Conservation (phyloP, 2,888 invertebrate species). For the Harpalus rubripes region DNA sequence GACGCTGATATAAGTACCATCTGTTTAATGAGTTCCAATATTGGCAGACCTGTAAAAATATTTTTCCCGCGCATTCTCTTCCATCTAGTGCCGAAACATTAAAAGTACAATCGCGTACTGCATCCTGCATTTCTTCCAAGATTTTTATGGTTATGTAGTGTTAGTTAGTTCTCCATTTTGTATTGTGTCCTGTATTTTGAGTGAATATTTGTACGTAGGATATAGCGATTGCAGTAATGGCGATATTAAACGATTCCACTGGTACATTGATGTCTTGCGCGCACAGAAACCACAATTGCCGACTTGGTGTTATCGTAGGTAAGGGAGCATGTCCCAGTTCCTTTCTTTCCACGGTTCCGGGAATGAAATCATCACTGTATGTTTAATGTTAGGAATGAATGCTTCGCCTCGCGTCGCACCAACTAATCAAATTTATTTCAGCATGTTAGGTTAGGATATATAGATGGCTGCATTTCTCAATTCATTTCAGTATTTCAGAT, state of each 20-base stretch:
- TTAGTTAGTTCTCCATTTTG: not conserved
- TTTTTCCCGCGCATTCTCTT: too few species aligned
- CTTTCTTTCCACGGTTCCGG: too few species aligned
- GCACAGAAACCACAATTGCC: slow-evolving; percentile 87
- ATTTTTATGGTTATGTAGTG: too few species aligned
- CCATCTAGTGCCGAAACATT: too few species aligned
- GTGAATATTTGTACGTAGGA: slow-evolving; percentile 79
- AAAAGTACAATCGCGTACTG: too few species aligned
- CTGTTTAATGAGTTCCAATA: too few species aligned
- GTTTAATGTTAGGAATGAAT: slow-evolving; percentile 27
- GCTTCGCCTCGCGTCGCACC: slow-evolving; percentile 29
- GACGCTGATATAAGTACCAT: too few species aligned
- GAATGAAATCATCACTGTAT: slow-evolving; percentile 21
- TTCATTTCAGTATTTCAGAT: not conserved
- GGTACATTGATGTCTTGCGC: slow-evolving; percentile 97
- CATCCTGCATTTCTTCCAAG: too few species aligned
- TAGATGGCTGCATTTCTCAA: slow-evolving; percentile 20
- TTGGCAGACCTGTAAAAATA: too few species aligned
- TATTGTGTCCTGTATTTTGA: not conserved
- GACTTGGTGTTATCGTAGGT: slow-evolving; percentile 91
- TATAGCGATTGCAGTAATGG: slow-evolving; percentile 90
- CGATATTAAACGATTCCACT: slow-evolving; percentile 95
- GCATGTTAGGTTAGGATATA: slow-evolving; percentile 47
- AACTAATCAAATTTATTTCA: slow-evolving; percentile 29
- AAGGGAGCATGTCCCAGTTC: slow-evolving; percentile 72